Conservation (phyloP, 2,797 vertebrate species). For the Tokudaia tokunoshimensis region DNA sequence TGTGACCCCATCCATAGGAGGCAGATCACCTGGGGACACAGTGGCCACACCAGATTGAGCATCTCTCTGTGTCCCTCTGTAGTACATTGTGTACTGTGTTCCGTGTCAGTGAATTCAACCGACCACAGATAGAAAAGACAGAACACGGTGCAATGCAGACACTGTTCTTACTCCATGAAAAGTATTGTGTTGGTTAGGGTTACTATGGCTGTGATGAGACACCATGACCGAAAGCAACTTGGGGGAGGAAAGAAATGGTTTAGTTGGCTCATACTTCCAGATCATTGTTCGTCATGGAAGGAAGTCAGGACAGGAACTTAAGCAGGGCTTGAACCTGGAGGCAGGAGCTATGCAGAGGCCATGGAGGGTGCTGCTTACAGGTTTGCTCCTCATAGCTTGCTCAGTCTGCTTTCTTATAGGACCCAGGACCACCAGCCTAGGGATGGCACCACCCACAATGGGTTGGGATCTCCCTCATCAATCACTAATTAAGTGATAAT, state of each 20-base stretch:
- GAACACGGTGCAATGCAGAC: neutral
- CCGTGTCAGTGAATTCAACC: neutral
- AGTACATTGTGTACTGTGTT: neutral
- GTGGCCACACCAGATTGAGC: fast-evolving
- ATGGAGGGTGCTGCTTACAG: neutral
- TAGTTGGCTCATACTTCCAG: too few species aligned
- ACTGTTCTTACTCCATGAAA: too few species aligned
- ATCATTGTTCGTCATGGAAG: neutral
- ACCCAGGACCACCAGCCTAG: neutral
- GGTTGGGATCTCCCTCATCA: neutral
- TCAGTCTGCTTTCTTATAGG: neutral
- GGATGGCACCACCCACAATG: too few species aligned
- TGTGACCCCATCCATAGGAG: fast-evolving
- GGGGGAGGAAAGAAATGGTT: neutral
- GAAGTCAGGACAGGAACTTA: neutral
- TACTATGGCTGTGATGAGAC: neutral
- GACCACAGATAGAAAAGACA: neutral
- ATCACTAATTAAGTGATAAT: neutral
- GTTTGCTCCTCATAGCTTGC: neutral
- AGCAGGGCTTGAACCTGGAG: neutral
- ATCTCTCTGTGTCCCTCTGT: neutral
- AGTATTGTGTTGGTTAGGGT: neutral
- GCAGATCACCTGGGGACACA: too few species aligned
- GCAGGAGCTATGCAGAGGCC: neutral
- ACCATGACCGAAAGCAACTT: neutral